Base-by-base conservation (phyloP, 2,113 vertebrate genomes). In the Ellobius talpinus region DNA sequence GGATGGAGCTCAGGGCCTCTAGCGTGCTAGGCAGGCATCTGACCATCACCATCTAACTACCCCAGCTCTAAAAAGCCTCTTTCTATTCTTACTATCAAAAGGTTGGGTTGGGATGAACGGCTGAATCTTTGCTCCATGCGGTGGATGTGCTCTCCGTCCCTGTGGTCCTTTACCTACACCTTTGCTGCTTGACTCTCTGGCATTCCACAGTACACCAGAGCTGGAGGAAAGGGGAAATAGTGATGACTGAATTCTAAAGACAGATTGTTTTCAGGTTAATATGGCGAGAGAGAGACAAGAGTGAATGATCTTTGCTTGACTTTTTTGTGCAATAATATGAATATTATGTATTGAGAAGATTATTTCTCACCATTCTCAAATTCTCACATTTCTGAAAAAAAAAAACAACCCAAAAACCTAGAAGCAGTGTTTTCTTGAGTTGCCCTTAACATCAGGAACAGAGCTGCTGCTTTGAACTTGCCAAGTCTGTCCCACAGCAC, bases 361-460 rank as follows among this genome's bases (percentile, higher is more conserved):
- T 89, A 66, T 96, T 93, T 98, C 98, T 98, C 92, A 78, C 96
- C 97, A 95, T 97, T 96, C 96, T 98, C 97, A 97, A 98, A 26
- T 85, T 96, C 87, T 58, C 55, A 58, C 4, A 58, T 58, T 58
- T 58, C 58, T 58, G 14, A 58, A 58, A 58, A 58, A 58, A 58
- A 58, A 1, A 58, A 58, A 58, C 58, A 45, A 45, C 4, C 45
- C 98, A 97, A 12, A 98, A 98, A 96, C 97, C 97, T 97, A 98
- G 95, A 97, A 98, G 98, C 97, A 97, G 90, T 97, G 98, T 97
- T 98, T 98, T 97, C 73, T 45, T 76, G 98, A 98, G 97, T 97
- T 97, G 98, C 97, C 96, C 89, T 97, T 95, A 90, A 96, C 97
- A 97, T 97, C 77, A 88, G 97, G 98, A 98, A 97, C 96, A 90